Conservation (phyloP, 2,888 invertebrate species). For the Caenorhabditis uteleia region DNA sequence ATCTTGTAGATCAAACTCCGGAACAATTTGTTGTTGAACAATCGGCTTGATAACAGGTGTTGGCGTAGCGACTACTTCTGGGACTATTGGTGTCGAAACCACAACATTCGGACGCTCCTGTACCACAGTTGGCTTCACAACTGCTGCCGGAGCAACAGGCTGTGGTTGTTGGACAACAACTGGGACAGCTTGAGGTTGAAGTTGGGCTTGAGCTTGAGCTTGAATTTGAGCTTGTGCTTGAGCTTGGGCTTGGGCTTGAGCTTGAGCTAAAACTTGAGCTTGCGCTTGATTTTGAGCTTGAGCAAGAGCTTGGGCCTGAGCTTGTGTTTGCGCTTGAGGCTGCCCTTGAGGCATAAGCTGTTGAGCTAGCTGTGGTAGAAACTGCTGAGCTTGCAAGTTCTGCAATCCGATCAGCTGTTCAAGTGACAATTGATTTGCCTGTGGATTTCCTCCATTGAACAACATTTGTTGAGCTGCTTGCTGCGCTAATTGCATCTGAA, state of each 20-base stretch:
- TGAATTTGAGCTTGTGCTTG: background rate
- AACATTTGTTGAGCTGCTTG: too few relatives aligned
- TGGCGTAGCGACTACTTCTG: background rate
- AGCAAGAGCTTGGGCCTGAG: background rate
- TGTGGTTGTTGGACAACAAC: background rate
- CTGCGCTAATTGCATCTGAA: too few relatives aligned
- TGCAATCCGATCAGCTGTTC: too few relatives aligned
- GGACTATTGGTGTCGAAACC: background rate
- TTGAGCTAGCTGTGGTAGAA: too few relatives aligned
- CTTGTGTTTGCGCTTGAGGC: conserved; percentile 2
- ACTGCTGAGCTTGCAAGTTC: too few relatives aligned
- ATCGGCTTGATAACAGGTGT: background rate
- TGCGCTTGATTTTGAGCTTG: background rate
- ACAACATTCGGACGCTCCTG: background rate
- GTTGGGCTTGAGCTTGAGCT: background rate
- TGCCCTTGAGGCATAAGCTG: too few relatives aligned
- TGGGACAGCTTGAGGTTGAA: background rate
- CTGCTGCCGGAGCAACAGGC: background rate
- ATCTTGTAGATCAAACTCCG: background rate
- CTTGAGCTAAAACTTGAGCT: background rate
- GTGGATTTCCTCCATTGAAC: too few relatives aligned
- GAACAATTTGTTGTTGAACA: background rate
- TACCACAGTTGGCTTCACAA: background rate
- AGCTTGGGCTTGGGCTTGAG: background rate
- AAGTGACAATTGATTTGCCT: too few relatives aligned